Percentiles rank a stretch among this genome's conserved stretches.
These are phyloP conservation scores for Trichomalopsis sarcophagae DNA, from an alignment of 1,140 invertebrate genomes.

Conservation along the genomic window DNA sequence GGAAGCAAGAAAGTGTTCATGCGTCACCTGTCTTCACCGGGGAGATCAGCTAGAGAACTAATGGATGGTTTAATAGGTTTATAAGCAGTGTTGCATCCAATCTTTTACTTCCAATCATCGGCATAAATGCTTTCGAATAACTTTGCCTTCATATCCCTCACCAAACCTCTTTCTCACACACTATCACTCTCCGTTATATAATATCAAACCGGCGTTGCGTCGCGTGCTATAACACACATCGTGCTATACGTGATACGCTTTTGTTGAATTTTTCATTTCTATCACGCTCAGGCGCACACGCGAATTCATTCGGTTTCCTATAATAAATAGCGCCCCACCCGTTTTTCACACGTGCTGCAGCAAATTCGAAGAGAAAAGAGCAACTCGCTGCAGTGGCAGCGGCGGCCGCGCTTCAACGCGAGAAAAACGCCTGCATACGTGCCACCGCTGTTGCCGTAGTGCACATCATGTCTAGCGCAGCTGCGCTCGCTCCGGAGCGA, in stretches of 20 bases:
- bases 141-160: too few species aligned
- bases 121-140: too few species aligned
- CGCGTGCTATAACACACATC: not conserved
- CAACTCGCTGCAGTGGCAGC: not conserved
- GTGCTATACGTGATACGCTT: not conserved
- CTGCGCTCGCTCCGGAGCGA: not conserved
- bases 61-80: too few species aligned
- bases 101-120: too few species aligned
- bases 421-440: slow-evolving; percentile 8
- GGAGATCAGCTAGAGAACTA: too few species aligned
- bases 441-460: not conserved
- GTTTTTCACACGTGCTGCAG: not conserved
- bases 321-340: slow-evolving; percentile 8
- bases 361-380: slow-evolving; percentile 1
- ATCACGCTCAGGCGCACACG: not conserved
- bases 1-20: too few species aligned
- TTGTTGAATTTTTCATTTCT: slow-evolving; percentile 14
- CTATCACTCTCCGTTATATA: not conserved
- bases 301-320: not conserved
- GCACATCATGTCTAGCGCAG: slow-evolving; percentile 4
- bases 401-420: not conserved
- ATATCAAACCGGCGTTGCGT: not conserved
- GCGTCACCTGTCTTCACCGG: too few species aligned
- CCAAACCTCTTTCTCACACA: too few species aligned
- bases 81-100: too few species aligned